Evolutionary conservation across 2,888 invertebrate species (phyloP).

Genomic region (Drosophila pseudotakahashii): DNA sequence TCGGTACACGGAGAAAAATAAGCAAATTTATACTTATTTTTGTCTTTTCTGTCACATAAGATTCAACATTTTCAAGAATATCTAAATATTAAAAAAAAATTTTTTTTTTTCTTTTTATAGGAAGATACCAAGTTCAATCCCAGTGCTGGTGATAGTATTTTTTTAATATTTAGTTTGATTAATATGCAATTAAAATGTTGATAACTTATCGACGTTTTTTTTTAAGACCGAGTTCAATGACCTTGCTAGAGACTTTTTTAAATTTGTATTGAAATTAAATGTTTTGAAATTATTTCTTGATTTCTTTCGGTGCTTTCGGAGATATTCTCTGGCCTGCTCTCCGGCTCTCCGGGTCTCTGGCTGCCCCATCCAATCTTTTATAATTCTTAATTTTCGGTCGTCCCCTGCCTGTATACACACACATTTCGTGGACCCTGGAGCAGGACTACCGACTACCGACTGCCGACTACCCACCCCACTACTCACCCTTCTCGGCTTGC

Average conservation of each 20-base stretch:
- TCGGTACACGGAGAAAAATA: background rate
- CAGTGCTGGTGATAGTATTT: background rate
- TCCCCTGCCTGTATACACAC: conserved; percentile 27
- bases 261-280: no score
- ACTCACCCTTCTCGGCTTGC: conserved; percentile 88
- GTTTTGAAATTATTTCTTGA: no score
- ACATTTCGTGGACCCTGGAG: conserved; percentile 10
- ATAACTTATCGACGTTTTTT: background rate
- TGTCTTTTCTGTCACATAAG: no score
- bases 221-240: no score
- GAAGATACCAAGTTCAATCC: background rate
- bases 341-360: background rate
- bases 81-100: no score
- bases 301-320: background rate
- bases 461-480: background rate
- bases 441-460: conserved; percentile 1
- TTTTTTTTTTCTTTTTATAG: no score
- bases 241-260: background rate
- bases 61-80: no score
- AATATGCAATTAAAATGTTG: no score
- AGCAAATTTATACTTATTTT: no score
- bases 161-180: background rate
- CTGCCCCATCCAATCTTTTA: conserved; percentile 30
- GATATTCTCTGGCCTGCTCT: background rate
- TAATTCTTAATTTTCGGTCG: conserved; percentile 44